Base-by-base conservation (phyloP, 2,797 vertebrate species). In the Gambusia yucatana region DNA sequence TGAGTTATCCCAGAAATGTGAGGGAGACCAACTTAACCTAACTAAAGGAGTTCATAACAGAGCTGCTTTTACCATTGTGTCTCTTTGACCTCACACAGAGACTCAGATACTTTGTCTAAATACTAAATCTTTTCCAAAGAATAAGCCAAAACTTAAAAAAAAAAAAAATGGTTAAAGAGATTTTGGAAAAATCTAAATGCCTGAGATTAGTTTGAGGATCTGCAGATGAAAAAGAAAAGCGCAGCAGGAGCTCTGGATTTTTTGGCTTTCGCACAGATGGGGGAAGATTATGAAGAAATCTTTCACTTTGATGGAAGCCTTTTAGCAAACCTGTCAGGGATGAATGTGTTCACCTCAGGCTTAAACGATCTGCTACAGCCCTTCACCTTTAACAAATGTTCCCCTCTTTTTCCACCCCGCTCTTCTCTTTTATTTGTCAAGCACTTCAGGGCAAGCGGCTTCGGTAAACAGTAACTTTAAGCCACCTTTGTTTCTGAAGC, bases 1-100 rank as follows among this genome's bases (percentile, higher is more conserved):
- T 87, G 85, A 97, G 95, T 94, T 95, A 96, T 95, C 95, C 94
- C 91, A 97, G 95, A 93, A 96, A 96, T 96, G 95, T 84, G 93
- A 86, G 84, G 94, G 95, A 96, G 95, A 44, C 41, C 10, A 70
- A 70, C 39, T 44, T 44, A 44, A 39, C 20, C 36, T 67, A 41
- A 67, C 36, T 41, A 22, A 39, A 41, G 63, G 20, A 67, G 63
- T 39, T 41, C 63, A 67, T 36, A 55, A 73, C 20, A 25, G 30
- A n/a, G 10, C 72, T 59, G 71, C 84, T 88, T 63, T 84, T 83
- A 89, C 92, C 86, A 88, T 69, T 82, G 88, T 86, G 83, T 77
- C 81, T 72, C 44, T 82, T 78, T 84, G 76, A 81, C 86, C 83
- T 77, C 73, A 81, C 46, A 69, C 36, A 77, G 79, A 25, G 48